phyloP scores from a whole-genome alignment of 2,888 invertebrate genomes.

The Stenolophus ochropezus region DNA sequence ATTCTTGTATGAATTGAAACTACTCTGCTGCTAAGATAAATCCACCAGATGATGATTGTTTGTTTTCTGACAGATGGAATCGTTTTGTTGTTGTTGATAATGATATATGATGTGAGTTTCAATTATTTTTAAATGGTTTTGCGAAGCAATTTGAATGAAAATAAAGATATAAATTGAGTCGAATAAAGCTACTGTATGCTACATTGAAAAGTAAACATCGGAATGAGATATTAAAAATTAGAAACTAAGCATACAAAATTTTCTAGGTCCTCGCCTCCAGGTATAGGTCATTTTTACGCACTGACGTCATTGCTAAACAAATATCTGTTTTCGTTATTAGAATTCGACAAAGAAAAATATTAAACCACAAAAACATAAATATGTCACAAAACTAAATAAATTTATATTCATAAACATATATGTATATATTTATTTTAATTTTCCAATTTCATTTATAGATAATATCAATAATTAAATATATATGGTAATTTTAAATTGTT shows the following conservation, averaged over 20 bases:
- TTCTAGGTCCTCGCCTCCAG: constrained; percentile 6
- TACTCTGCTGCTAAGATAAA: constrained; percentile 22
- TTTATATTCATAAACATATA: not conserved
- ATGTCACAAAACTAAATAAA: not conserved
- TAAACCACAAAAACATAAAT: not conserved
- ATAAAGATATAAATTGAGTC: not conserved
- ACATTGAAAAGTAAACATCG: not conserved
- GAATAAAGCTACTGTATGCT: not conserved
- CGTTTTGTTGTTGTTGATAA: constrained; percentile 21
- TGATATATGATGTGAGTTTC: constrained; percentile 24
- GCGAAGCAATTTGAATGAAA: constrained; percentile 24
- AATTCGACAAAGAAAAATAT: not conserved
- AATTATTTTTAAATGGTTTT: constrained; percentile 28
- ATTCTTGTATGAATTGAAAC: constrained; percentile 44
- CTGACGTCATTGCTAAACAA: constrained; percentile 4
- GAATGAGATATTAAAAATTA: not conserved
- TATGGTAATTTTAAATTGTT: too few relatives aligned
- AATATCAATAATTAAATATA: too few relatives aligned
- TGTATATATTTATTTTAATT: not conserved
- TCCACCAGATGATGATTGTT: constrained; percentile 21
- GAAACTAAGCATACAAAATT: constrained; percentile 23
- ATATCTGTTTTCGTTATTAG: not conserved
- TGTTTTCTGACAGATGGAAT: constrained; percentile 19
- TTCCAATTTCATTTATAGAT: too few relatives aligned
- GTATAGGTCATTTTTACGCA: constrained; percentile 10